Evolutionary conservation across 2,113 vertebrate genomes (phyloP).

Genomic region (Rhynchopsitta pachyrhyncha): DNA sequence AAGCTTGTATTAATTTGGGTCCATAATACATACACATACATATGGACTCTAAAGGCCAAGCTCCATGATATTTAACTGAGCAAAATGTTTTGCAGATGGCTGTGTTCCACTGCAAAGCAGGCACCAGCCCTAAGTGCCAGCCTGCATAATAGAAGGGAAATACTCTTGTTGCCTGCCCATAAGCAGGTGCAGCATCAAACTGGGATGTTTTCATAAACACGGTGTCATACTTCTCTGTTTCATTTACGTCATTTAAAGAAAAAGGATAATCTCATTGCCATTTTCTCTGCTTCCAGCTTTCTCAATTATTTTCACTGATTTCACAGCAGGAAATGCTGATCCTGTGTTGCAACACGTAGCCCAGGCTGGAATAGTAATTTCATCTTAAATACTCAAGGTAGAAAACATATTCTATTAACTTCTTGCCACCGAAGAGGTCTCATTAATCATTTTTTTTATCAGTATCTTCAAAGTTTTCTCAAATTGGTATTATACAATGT

Average conservation of each 20-base stretch:
- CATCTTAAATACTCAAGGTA: neutral
- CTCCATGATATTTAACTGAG: neutral
- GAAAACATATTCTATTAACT: neutral
- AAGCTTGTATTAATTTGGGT: neutral
- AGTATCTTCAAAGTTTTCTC: neutral
- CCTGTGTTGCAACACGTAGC: neutral
- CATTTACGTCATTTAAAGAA: neutral
- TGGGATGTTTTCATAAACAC: neutral
- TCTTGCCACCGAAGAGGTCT: neutral
- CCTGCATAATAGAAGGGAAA: neutral
- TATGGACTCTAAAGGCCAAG: neutral
- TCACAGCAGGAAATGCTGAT: neutral
- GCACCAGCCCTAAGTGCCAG: neutral
- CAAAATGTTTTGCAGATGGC: neutral
- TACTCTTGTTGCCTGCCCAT: neutral
- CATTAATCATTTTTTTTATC: neutral
- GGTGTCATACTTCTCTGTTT: neutral
- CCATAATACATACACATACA: neutral
- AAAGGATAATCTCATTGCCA: neutral
- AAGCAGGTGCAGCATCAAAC: neutral
- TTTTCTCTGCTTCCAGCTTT: neutral
- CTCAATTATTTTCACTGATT: neutral
- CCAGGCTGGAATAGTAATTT: neutral
- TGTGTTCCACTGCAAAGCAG: accelerated
- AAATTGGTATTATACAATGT: neutral